Percentiles rank a stretch among this genome's conserved stretches.
phyloP scores from a whole-genome alignment of 2,797 vertebrate species.

The Numenius phaeopus region DNA sequence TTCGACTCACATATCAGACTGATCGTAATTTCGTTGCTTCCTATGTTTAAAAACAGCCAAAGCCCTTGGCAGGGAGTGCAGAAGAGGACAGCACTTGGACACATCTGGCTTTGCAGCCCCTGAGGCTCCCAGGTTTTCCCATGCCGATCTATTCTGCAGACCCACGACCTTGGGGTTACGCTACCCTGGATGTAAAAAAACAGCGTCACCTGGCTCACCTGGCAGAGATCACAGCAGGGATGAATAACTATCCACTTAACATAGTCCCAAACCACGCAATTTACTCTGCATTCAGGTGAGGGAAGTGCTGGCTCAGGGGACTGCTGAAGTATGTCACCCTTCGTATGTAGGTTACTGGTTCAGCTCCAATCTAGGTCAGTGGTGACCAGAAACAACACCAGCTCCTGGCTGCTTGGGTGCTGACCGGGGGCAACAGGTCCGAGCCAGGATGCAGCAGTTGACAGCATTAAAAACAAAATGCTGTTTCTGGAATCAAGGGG shows the following conservation, averaged over 20 bases:
- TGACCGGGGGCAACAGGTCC: not conserved
- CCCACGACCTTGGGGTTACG: not conserved
- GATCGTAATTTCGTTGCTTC: not conserved
- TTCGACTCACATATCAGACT: not conserved
- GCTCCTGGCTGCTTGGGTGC: not conserved
- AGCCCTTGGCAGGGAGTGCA: not conserved
- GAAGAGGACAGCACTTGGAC: not conserved
- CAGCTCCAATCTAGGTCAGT: constrained; percentile 32
- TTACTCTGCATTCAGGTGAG: constrained; percentile 32
- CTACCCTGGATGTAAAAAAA: not conserved
- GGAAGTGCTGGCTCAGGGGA: constrained; percentile 32
- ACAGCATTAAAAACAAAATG: not conserved
- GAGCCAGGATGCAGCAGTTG: not conserved
- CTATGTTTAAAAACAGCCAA: not conserved
- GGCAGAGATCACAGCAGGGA: not conserved
- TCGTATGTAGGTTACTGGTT: constrained; percentile 44
- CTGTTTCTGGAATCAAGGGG: not conserved
- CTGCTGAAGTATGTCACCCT: constrained; percentile 19
- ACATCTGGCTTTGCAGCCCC: not conserved
- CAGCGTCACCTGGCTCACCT: constrained; percentile 32
- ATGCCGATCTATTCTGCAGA: not conserved
- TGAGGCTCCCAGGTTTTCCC: not conserved
- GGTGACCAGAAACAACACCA: not conserved
- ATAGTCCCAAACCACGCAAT: not conserved
- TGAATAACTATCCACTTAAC: constrained; percentile 10